Base-by-base conservation (phyloP, 2,888 invertebrate species). In the Microctonus brassicae region DNA sequence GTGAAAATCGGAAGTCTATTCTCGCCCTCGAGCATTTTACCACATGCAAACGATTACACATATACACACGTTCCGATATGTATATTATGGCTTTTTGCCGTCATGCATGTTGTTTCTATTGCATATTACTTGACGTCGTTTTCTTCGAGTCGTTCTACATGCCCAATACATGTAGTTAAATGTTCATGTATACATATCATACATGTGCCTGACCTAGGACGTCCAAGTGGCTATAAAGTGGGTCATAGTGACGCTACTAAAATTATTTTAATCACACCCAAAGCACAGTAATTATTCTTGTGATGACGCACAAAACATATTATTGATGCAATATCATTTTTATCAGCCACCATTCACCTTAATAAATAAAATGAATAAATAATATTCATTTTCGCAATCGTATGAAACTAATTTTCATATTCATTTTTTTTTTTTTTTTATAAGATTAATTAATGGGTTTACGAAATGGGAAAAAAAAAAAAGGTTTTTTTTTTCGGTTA, bases 191-290 rank as follows among this genome's bases (percentile, higher is more conserved):
- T 33, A 29, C 7, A 33, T 26, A 26, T 55, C 24, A 11, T 11
- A 24, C 33, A n/a, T 34, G 63, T 63, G 63, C 63, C 63, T 63
- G 63, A 63, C 47, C 63, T 47, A 63, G 42, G 47, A 63, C 22
- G 17, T 42, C 24, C 24, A 63, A 47, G 63, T 22, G n/a, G 5
- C 39, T 24, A 39, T 63, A 63, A 63, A 58, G 29, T 58, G 33
- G 58, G 58, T 58, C 58, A 20, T 58, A 26, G 34, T 58, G 33
- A 58, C 29, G 58, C 20, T 33, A 58, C 33, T 58, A 17, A 34
- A 58, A 58, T 58, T n/a, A 58, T 58, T 58, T 58, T 58, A 58
- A 58, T 58, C 17, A 58, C 33, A 29, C 7, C 47, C 17, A 33
- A 29, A 29, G 13, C 10, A n/a, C 13, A 17, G 34, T 20, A 17